Percentiles rank a stretch among this genome's conserved stretches.
phyloP scores from a whole-genome alignment of 2,888 invertebrate species.

The Thymelicus acteon region DNA sequence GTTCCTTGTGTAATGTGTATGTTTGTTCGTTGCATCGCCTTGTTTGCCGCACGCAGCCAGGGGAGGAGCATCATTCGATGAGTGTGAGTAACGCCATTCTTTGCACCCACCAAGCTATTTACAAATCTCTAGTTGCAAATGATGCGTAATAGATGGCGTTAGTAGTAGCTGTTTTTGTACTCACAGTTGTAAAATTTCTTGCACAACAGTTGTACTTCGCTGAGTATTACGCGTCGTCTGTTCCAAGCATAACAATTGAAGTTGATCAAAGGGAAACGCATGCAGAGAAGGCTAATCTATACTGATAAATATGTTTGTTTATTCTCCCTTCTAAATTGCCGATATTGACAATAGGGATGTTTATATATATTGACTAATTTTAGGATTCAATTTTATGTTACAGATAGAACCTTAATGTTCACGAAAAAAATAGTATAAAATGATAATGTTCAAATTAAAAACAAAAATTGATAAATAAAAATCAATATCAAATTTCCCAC shows the following conservation, averaged over 20 bases:
- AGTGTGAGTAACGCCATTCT: constrained; percentile 85
- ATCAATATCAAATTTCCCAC: too few relatives aligned
- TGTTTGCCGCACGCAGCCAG: constrained; percentile 82
- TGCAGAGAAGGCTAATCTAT: neutral
- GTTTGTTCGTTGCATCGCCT: constrained; percentile 80
- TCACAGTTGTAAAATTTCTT: neutral
- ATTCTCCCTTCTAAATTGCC: neutral
- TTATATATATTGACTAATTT: too few relatives aligned
- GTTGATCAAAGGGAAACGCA: neutral
- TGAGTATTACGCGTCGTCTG: neutral
- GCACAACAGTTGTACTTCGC: neutral
- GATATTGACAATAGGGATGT: too few relatives aligned
- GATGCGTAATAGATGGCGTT: constrained; percentile 8
- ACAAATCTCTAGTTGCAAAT: neutral
- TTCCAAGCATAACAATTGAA: neutral
- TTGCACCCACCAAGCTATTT: constrained; percentile 39
- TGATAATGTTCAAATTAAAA: too few relatives aligned
- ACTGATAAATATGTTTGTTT: neutral
- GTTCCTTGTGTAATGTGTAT: constrained; percentile 67
- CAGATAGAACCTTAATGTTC: too few relatives aligned
- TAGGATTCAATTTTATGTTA: too few relatives aligned
- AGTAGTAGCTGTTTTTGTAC: neutral
- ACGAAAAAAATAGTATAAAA: too few relatives aligned
- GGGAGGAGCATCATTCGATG: constrained; percentile 90
- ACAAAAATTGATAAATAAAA: too few relatives aligned